phyloP scores from a whole-genome alignment of 35 echinoderm and acorn worm genomes.

The Lytechinus variegatus region DNA sequence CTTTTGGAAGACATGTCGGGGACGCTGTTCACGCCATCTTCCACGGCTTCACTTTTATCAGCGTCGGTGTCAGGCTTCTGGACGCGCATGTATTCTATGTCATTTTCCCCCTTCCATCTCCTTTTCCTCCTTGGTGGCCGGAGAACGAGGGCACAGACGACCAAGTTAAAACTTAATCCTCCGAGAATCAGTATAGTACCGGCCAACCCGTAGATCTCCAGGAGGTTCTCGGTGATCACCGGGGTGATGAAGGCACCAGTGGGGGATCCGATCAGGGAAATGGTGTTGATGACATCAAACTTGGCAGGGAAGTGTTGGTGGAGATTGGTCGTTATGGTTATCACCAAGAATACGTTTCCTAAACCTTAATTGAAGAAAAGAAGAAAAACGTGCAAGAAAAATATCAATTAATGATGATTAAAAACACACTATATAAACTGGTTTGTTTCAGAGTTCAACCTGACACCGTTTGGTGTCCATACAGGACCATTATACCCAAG shows the following conservation, averaged over 20 bases:
- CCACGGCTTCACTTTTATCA: not conserved
- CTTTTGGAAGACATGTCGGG: not conserved
- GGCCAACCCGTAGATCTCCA: slow-evolving; percentile 10
- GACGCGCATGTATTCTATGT: not conserved
- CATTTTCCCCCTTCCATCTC: not conserved
- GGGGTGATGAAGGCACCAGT: not conserved
- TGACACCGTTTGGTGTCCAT: no score
- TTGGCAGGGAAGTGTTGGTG: not conserved
- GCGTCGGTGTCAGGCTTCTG: not conserved
- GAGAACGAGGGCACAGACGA: not conserved
- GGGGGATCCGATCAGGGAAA: not conserved
- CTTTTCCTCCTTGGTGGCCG: not conserved
- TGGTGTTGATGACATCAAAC: slow-evolving; percentile 24
- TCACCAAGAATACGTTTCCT: not conserved
- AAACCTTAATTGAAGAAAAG: not conserved
- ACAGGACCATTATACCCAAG: no score
- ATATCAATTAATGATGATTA: no score
- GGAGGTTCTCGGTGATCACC: slow-evolving; percentile 15
- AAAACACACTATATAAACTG: no score
- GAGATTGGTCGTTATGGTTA: not conserved
- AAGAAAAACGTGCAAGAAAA: no score
- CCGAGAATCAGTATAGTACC: slow-evolving; percentile 17
- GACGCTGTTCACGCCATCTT: not conserved
- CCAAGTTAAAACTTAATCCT: not conserved
- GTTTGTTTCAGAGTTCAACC: no score